Evolutionary conservation across 2,888 invertebrate genomes (phyloP), one percentile per base, ranked within the genome.

Genomic region (Lithosia quadra): DNA sequence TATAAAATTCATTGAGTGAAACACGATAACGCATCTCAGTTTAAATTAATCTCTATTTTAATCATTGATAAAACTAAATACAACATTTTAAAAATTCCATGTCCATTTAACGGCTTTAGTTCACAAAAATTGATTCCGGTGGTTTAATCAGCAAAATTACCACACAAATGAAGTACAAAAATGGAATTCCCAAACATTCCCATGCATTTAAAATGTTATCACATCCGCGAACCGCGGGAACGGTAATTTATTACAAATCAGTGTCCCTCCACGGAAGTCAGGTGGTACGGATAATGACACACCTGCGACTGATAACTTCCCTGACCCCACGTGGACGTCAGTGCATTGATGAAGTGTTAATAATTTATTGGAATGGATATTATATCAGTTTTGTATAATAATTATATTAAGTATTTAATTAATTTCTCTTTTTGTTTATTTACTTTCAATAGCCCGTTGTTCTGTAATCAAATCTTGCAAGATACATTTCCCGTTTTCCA

Each of bases 261-360:
- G 59, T 65, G 65, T 34, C 24, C 21, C 57, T 24, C 8, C 34
- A 21, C 73, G 73, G 73, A 73, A 68, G 69, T 67, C 70, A 70
- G 70, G 67, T 70, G 70, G 28, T 60, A 28, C 33, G 33, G 63
- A 63, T 63, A 71, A 66, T 60, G 55, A 43, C 28, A 65, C 77
- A 67, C 60, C 64, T 75, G 63, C 73, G 33, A 33, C 18, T 33
- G 57, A 55, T 28, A 24, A 72, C 86, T 84, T 80, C 86, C 81
- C 72, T 56, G 56, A 66, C 63, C 78, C 75, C 80, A 70, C 78
- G n/a, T n/a, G n/a, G n/a, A n/a, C n/a, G 80, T 55, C 55, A 43
- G 53, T 56, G 33, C 36, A 28, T 13, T 28, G 9, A 8, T 13
- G 49, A 13, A 39, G n/a, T 39, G 15, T 28, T 15, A 39, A 5